phyloP scores from a whole-genome alignment of 2,797 vertebrate genomes.

The Streptopelia turtur region DNA sequence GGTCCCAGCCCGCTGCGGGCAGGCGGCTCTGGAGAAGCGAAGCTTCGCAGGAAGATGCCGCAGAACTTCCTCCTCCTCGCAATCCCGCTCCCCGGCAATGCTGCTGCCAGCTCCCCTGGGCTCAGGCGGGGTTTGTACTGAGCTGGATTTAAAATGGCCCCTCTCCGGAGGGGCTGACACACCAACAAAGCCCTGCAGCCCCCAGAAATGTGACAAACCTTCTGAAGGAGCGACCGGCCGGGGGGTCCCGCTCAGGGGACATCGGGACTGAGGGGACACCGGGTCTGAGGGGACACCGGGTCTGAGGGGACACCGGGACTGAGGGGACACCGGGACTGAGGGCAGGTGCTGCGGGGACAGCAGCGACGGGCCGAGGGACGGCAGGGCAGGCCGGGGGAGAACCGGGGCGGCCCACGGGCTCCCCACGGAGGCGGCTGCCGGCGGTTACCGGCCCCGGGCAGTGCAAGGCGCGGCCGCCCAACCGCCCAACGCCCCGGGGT shows the following conservation, averaged over 20 bases:
- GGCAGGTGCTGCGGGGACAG: not conserved
- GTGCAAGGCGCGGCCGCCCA: too few species aligned
- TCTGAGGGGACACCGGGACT: not conserved
- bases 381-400: too few species aligned
- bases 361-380: not conserved
- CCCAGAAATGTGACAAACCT: not conserved
- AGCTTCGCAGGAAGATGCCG: not conserved
- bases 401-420: not conserved
- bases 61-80: not conserved
- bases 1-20: not conserved
- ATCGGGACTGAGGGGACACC: not conserved
- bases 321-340: accelerated
- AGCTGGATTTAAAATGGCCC: not conserved
- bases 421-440: not conserved
- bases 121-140: not conserved
- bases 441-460: not conserved
- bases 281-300: accelerated
- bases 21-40: not conserved
- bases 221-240: accelerated
- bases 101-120: not conserved
- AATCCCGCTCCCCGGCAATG: accelerated
- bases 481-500: too few species aligned
- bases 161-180: not conserved
- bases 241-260: too few species aligned
- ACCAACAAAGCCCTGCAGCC: not conserved